Evolutionary conservation across 2,888 invertebrate genomes (phyloP).

Genomic region (Tiphia femorata): DNA sequence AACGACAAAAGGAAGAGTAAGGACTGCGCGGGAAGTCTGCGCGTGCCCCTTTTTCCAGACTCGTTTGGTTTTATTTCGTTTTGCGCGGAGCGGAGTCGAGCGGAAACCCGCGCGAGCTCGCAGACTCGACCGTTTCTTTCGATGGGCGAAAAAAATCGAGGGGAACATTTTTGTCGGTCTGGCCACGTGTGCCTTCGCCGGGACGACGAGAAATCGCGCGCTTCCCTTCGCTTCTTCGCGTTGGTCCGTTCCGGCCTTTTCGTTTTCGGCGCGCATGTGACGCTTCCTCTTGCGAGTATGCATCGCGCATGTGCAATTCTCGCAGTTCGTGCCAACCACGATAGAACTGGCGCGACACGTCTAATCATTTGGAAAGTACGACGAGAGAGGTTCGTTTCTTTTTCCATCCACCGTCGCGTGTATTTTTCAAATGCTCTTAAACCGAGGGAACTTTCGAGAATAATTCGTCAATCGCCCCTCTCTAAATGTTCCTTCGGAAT

Average conservation of each 20-base stretch:
- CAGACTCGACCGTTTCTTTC: not conserved
- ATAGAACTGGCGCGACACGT: no score
- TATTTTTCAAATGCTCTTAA: no score
- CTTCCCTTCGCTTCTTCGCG: conserved; percentile 47
- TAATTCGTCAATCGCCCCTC: no score
- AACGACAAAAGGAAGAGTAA: not conserved
- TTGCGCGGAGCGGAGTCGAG: conserved; percentile 27
- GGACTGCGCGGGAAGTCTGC: not conserved
- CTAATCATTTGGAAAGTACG: no score
- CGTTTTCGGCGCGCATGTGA: not conserved
- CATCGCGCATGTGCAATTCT: not conserved
- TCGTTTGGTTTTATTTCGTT: conserved; percentile 2
- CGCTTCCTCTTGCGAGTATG: not conserved
- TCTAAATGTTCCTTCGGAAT: no score
- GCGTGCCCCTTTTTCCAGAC: not conserved
- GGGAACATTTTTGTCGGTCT: conserved; percentile 60
- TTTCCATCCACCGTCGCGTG: no score
- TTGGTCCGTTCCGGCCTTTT: conserved; percentile 43
- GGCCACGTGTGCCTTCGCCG: conserved; percentile 57
- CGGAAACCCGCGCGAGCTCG: conserved; percentile 41
- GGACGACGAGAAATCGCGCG: conserved; percentile 37
- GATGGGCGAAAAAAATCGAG: conserved; percentile 25
- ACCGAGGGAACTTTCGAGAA: no score
- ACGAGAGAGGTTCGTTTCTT: no score
- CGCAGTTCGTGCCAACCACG: no score